phyloP scores from a whole-genome alignment of 2,888 invertebrate species.

The Anticlea derivata region DNA sequence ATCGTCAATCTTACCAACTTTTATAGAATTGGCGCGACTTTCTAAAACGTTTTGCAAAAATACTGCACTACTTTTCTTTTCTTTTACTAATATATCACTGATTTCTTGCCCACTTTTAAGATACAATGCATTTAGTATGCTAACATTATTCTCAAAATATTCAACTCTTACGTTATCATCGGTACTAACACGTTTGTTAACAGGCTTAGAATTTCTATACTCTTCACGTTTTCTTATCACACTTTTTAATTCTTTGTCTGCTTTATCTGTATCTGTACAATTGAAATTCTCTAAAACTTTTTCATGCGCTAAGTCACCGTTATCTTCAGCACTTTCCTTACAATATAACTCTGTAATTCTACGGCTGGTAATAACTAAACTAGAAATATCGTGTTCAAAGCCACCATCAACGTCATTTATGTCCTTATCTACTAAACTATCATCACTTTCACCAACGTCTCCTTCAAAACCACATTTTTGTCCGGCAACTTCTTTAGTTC shows the following conservation, averaged over 20 bases:
- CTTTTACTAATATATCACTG: slow-evolving; percentile 16
- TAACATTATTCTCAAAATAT: slow-evolving; percentile 25
- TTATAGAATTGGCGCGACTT: slow-evolving; percentile 10
- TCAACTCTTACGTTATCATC: slow-evolving; percentile 31
- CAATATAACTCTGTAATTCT: neutral
- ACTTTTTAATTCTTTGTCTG: slow-evolving; percentile 5
- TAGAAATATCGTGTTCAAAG: neutral
- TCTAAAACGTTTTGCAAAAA: slow-evolving; percentile 28
- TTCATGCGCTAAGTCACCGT: neutral
- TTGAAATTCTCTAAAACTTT: neutral
- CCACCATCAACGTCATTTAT: neutral
- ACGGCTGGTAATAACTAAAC: neutral
- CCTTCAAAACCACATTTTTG: neutral
- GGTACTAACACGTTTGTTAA: slow-evolving; percentile 44
- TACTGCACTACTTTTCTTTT: slow-evolving; percentile 21
- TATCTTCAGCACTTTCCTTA: neutral
- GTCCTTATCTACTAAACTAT: neutral
- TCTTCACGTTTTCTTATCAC: slow-evolving; percentile 14
- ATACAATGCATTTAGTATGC: slow-evolving; percentile 27
- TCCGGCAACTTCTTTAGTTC: neutral
- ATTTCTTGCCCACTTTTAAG: slow-evolving; percentile 19
- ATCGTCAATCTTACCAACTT: slow-evolving; percentile 5
- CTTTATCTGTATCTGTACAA: slow-evolving; percentile 1
- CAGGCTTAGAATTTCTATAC: slow-evolving; percentile 13
- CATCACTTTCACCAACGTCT: slow-evolving; percentile 1